Evolutionary conservation across 1,140 invertebrate genomes (phyloP).

Genomic region (Cydia pomonella): DNA sequence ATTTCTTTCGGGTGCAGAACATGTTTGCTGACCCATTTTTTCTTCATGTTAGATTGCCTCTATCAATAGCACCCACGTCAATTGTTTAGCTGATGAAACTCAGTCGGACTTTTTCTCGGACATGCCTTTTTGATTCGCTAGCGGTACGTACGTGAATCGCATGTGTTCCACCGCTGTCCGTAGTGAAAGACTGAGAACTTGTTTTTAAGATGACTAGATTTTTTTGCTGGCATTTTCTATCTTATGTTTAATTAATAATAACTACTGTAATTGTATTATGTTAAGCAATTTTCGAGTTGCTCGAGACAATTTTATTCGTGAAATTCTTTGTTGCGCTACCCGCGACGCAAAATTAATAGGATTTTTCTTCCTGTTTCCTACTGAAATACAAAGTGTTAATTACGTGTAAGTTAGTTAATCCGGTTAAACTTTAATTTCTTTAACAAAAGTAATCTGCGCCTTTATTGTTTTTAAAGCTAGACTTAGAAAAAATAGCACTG

Average conservation of each 20-base stretch:
- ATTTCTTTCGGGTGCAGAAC: slow-evolving; percentile 29
- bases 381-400: too few species aligned
- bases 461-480: too few species aligned
- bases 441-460: too few species aligned
- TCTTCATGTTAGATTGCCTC: slow-evolving; percentile 33
- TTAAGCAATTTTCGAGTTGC: too few species aligned
- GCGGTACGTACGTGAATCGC: slow-evolving; percentile 22
- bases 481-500: too few species aligned
- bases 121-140: slow-evolving; percentile 25
- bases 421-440: too few species aligned
- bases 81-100: slow-evolving; percentile 30
- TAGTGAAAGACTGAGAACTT: background rate
- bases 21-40: slow-evolving; percentile 33
- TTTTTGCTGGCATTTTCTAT: background rate
- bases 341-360: too few species aligned
- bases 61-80: slow-evolving; percentile 32
- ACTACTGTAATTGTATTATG: background rate
- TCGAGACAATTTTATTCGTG: too few species aligned
- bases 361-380: too few species aligned
- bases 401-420: too few species aligned
- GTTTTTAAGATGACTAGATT: background rate
- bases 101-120: slow-evolving; percentile 29
- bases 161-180: slow-evolving; percentile 2
- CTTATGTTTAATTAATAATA: background rate
- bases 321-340: too few species aligned